Percentiles rank a stretch among this genome's conserved stretches.
Evolutionary conservation across 2,797 vertebrate species (phyloP).

Genomic region (Menidia menidia): DNA sequence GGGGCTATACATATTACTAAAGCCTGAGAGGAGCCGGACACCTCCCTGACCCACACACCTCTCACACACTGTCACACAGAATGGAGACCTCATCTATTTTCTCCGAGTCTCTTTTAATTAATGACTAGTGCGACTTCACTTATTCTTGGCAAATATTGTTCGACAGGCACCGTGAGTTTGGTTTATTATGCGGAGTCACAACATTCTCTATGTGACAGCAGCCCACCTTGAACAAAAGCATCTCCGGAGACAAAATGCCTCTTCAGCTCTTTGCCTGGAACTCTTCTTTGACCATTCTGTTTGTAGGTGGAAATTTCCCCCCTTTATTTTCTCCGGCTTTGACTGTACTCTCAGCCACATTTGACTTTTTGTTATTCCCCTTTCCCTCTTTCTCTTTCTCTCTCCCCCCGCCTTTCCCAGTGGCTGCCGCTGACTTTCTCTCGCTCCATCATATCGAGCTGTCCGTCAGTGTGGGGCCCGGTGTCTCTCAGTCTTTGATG

Average conservation of each 20-base stretch:
- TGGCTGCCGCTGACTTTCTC: constrained; percentile 45
- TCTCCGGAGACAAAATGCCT: constrained; percentile 51
- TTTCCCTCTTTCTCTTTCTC: constrained; percentile 27
- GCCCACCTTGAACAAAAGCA: constrained; percentile 55
- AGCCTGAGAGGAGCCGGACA: constrained; percentile 43
- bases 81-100: constrained; percentile 63
- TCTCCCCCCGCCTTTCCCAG: constrained; percentile 30
- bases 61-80: constrained; percentile 45
- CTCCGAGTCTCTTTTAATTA: constrained; percentile 58
- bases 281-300: constrained; percentile 52
- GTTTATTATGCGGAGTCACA: constrained; percentile 51
- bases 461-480: constrained; percentile 70
- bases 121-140: constrained; percentile 62
- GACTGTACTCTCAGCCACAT: constrained; percentile 24
- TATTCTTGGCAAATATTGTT: constrained; percentile 49
- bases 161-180: constrained; percentile 16
- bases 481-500: constrained; percentile 74
- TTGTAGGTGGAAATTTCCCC: constrained; percentile 38
- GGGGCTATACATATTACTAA: constrained; percentile 47
- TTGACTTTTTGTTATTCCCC: constrained; percentile 19
- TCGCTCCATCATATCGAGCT: constrained; percentile 70
- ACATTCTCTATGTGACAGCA: constrained; percentile 27
- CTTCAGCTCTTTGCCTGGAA: constrained; percentile 49
- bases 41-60: constrained; percentile 49
- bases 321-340: constrained; percentile 27